These are phyloP conservation scores for Panopea generosa DNA, from an alignment of 2,888 invertebrate genomes.

Conservation along the genomic window DNA sequence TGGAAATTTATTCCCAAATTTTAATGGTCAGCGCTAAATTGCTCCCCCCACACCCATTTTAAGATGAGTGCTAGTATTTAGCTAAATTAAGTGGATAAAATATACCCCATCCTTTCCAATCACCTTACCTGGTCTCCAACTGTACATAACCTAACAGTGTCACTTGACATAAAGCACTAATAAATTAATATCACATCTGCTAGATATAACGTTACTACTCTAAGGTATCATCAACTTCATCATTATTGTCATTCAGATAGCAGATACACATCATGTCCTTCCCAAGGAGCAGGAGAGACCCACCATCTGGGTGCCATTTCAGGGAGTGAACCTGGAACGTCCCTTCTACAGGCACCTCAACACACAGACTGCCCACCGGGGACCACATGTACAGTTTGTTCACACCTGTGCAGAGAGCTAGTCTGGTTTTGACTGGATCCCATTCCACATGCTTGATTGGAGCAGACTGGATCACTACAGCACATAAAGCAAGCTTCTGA, in stretches of 20 bases:
- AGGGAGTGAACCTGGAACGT: slow-evolving; percentile 81
- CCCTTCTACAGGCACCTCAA: slow-evolving; percentile 83
- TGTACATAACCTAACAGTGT: too few relatives aligned
- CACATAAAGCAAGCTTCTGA: slow-evolving; percentile 77
- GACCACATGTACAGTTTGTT: slow-evolving; percentile 86
- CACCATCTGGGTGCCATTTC: slow-evolving; percentile 83
- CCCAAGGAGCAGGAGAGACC: slow-evolving; percentile 81
- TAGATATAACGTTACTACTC: background rate
- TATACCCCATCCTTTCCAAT: too few relatives aligned
- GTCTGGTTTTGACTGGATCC: slow-evolving; percentile 83
- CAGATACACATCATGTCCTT: slow-evolving; percentile 84
- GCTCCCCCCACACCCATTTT: too few relatives aligned
- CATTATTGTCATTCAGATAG: slow-evolving; percentile 73
- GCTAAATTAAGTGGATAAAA: too few relatives aligned
- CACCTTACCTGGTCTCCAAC: too few relatives aligned
- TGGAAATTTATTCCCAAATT: too few relatives aligned
- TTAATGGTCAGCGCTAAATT: too few relatives aligned
- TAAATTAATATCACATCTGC: too few relatives aligned
- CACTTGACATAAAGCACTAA: too few relatives aligned
- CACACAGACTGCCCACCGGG: slow-evolving; percentile 83
- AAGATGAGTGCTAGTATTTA: too few relatives aligned
- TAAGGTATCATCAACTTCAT: slow-evolving; percentile 4
- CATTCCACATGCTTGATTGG: slow-evolving; percentile 84
- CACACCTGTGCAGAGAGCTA: slow-evolving; percentile 85
- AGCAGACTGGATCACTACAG: slow-evolving; percentile 83